A percentile compares a stretch with the other conserved stretches of the same genome.
Conservation (phyloP, 2,797 vertebrate genomes). For the Phylloscopus collybita region DNA sequence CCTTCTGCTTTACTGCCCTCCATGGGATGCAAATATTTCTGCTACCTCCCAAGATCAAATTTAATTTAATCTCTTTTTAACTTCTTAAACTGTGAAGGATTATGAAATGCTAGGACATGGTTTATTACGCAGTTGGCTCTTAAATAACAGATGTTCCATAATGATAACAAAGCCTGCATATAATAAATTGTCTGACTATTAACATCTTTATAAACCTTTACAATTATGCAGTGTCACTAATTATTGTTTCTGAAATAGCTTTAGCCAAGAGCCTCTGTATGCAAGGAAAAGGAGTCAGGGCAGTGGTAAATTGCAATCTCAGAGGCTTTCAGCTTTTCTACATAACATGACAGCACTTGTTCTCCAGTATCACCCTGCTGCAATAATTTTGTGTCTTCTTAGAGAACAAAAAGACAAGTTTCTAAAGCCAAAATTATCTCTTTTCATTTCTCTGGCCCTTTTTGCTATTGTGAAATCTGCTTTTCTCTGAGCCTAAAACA, state of each 20-base stretch:
- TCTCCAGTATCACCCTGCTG: not conserved
- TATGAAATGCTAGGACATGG: not conserved
- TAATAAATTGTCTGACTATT: constrained; percentile 2
- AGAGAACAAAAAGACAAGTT: not conserved
- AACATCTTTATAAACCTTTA: not conserved
- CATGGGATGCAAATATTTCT: not conserved
- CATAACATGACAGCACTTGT: not conserved
- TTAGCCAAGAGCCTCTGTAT: not conserved
- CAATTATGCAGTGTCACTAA: not conserved
- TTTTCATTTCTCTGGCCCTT: not conserved
- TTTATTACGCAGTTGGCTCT: not conserved
- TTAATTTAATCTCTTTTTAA: not conserved
- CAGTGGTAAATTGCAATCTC: not conserved
- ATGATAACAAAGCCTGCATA: not conserved
- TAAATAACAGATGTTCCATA: constrained; percentile 19
- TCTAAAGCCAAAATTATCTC: not conserved
- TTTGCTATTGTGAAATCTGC: not conserved
- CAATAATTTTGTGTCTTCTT: not conserved
- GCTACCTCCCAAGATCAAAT: not conserved
- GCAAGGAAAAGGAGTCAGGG: not conserved
- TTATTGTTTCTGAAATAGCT: not conserved
- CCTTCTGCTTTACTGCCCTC: not conserved
- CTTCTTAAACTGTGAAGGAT: not conserved
- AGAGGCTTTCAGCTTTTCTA: not conserved
- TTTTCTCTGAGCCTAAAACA: constrained; percentile 13